These are phyloP conservation scores for Diplosoma virens DNA, from an alignment of 23 tunicate species.

Conservation along the genomic window DNA sequence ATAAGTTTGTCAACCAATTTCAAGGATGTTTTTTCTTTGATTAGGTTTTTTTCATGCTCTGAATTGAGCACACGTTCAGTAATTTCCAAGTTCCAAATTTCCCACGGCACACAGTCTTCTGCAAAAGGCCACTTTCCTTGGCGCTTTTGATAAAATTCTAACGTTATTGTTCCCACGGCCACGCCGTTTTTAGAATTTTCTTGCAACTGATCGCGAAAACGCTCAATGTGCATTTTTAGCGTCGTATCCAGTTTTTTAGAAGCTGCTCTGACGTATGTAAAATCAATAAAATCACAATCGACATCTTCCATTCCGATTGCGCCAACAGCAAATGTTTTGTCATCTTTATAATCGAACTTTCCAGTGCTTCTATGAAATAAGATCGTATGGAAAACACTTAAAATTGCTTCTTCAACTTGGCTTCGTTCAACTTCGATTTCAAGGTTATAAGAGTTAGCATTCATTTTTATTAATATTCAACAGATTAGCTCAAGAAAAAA, in stretches of 20 bases:
- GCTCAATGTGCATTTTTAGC: conserved; percentile 42
- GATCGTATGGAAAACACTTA: conserved; percentile 61
- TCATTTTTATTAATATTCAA: conserved; percentile 44
- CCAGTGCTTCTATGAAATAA: conserved; percentile 76
- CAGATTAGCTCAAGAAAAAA: too few species aligned
- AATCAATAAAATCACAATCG: conserved; percentile 75
- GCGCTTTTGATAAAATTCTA: conserved; percentile 83
- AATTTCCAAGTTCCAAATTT: conserved; percentile 76
- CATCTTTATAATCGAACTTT: conserved; percentile 64
- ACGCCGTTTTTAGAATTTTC: conserved; percentile 30
- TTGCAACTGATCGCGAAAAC: conserved; percentile 54
- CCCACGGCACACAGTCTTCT: conserved; percentile 87
- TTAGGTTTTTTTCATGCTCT: conserved; percentile 38
- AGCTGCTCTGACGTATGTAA: conserved; percentile 70
- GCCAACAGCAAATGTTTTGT: conserved; percentile 68
- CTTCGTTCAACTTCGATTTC: conserved; percentile 56
- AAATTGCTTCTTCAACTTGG: conserved; percentile 85
- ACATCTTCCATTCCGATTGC: conserved; percentile 85
- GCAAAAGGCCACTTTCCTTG: conserved; percentile 53
- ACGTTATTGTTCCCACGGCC: conserved; percentile 62
- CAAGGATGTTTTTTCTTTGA: conserved; percentile 39
- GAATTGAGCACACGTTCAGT: conserved; percentile 46
- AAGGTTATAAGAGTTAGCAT: conserved; percentile 66
- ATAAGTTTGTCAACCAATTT: conserved; percentile 52
- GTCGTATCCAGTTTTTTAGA: conserved; percentile 37